phyloP scores from a whole-genome alignment of 2,888 invertebrate species.

The Notodonta dromedarius region DNA sequence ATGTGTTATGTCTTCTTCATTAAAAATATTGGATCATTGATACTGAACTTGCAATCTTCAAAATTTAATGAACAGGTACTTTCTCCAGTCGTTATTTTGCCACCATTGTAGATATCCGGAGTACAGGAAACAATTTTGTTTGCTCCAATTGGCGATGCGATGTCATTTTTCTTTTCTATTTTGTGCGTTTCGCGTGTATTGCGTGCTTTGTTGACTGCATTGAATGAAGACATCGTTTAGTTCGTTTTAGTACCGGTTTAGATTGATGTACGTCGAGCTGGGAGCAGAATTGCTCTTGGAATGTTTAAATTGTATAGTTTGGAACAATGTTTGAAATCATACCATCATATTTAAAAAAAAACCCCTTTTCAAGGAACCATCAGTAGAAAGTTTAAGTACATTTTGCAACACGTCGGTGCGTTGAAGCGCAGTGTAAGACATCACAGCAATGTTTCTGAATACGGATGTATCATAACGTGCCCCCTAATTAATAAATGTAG shows the following conservation, averaged over 20 bases:
- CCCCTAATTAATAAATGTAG: too few species aligned
- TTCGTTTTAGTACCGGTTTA: constrained; percentile 51
- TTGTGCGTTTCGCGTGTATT: constrained; percentile 58
- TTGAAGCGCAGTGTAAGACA: too few species aligned
- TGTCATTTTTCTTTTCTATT: constrained; percentile 65
- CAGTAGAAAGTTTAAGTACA: too few species aligned
- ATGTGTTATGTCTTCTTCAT: not conserved
- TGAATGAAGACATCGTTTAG: constrained; percentile 56
- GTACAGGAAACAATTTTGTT: constrained; percentile 75
- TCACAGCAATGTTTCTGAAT: too few species aligned
- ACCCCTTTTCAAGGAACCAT: too few species aligned
- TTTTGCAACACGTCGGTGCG: too few species aligned
- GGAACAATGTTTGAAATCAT: not conserved
- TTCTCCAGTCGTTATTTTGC: constrained; percentile 24
- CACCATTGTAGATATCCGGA: constrained; percentile 42
- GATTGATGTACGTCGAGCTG: constrained; percentile 39
- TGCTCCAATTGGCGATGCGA: constrained; percentile 61
- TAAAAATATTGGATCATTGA: too few species aligned
- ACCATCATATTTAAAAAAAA: too few species aligned
- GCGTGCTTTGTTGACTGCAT: constrained; percentile 57
- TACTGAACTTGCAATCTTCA: too few species aligned
- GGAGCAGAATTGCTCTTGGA: constrained; percentile 23
- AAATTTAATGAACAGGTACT: not conserved
- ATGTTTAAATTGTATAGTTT: not conserved
- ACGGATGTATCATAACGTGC: too few species aligned